Evolutionary conservation across 2,113 vertebrate species (phyloP).

Genomic region (Macheiramphus alcinus): DNA sequence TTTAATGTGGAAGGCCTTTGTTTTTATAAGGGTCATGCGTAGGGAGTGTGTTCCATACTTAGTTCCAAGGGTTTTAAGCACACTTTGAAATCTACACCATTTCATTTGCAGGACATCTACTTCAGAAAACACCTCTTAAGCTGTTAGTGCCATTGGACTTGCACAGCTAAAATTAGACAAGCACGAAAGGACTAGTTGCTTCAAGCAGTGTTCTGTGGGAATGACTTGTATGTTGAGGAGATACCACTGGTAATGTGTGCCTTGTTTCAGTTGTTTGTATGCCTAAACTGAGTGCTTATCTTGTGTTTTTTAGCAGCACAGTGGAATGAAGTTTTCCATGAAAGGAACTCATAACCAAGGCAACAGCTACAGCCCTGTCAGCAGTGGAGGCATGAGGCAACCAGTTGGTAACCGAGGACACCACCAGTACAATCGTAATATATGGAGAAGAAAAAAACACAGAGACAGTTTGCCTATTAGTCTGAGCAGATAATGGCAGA

Average conservation of each 20-base stretch:
- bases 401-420: conserved; percentile 80
- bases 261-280: not conserved
- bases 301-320: conserved; percentile 72
- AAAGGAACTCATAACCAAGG: conserved; percentile 84
- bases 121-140: not conserved
- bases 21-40: not conserved
- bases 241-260: not conserved
- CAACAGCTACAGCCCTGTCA: conserved; percentile 73
- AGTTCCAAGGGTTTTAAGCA: not conserved
- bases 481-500: conserved; percentile 88
- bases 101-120: not conserved
- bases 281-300: not conserved
- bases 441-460: conserved; percentile 90
- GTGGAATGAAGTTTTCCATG: conserved; percentile 85
- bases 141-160: not conserved
- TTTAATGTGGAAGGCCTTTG: not conserved
- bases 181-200: not conserved
- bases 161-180: not conserved
- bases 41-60: not conserved
- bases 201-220: not conserved
- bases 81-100: not conserved
- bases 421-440: conserved; percentile 88
- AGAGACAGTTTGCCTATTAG: conserved; percentile 91
- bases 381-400: conserved; percentile 72
- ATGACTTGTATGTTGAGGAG: not conserved